Evolutionary conservation across 2,113 vertebrate species (phyloP).

Genomic region (Macrotus californicus): DNA sequence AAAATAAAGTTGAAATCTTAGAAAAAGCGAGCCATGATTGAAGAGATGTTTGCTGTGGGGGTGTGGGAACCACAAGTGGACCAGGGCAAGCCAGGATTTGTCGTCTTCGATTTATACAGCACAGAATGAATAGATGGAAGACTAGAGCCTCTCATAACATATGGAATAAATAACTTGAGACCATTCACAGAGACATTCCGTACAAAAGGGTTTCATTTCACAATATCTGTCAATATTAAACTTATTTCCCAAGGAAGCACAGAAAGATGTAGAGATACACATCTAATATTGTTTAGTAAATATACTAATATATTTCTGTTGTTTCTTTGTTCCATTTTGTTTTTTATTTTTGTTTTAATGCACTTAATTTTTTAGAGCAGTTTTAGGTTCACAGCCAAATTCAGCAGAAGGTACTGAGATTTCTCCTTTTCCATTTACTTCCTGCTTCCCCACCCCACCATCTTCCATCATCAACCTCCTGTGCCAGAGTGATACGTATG

Average conservation of each 20-base stretch:
- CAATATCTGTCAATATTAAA: neutral
- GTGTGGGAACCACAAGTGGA: neutral
- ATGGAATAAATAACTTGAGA: neutral
- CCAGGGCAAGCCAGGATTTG: neutral
- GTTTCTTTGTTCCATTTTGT: neutral
- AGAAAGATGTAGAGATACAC: neutral
- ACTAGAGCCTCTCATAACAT: neutral
- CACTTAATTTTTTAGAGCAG: neutral
- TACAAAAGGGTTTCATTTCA: neutral
- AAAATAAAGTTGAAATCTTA: neutral
- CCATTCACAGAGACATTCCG: neutral
- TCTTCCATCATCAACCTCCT: neutral
- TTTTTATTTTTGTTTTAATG: neutral
- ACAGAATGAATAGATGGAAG: neutral
- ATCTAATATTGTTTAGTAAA: neutral
- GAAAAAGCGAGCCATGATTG: neutral
- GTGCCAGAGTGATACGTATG: neutral
- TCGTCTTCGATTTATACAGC: neutral
- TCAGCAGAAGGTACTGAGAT: neutral
- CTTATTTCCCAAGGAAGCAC: neutral
- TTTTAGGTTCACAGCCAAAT: neutral
- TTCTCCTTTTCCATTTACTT: neutral
- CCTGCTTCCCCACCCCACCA: neutral
- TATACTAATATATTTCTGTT: neutral
- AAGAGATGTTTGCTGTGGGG: neutral